Base-by-base conservation (phyloP, 2,797 vertebrate genomes). In the Artibeus jamaicensis region DNA sequence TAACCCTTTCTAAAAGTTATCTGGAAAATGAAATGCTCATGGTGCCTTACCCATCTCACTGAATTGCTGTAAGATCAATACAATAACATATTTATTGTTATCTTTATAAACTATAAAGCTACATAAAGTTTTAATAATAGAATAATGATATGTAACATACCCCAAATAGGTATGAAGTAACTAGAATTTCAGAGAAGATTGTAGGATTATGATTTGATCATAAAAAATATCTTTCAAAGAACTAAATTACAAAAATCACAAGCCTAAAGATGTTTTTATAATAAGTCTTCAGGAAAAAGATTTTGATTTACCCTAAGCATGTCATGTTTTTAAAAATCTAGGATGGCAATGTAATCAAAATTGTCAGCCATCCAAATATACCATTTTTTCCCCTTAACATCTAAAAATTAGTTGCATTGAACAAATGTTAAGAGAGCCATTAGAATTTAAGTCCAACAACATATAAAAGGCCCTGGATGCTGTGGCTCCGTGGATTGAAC, bases 321-420 rank as follows among this genome's bases (percentile, higher is more conserved):
- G 53, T 87, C 68, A 34, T 95, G 0, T 19, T 95, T 42, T 77
- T 95, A 44, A 81, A 97, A 91, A 67, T 12, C 78, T 74, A 90
- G 9, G 12, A 88, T 85, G 21, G n/a, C 68, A 83, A 2, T 32
- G 11, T 91, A 73, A 90, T 73, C 53, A 79, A 96, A 90, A 57
- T 37, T 32, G n/a, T 78, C 55, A 89, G 32, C 22, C 6, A 76
- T 55, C 6, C 37, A 86, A 42, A 81, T 29, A n/a, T 1, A 53
- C 59, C 1, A 32, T 70, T 70, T 37, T 34, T 86, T 86, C n/a
- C 2, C 29, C 42, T 93, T 21, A 26, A 55, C 11, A 46, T 39
- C 22, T 89, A 68, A 87, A 68, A 71, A 74, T 77, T 62, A 48
- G 73, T 59, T 88, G 19, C 46, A 55, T 5, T 93, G 32, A 83